Evolutionary conservation across 2,113 vertebrate genomes (phyloP), one percentile per base, ranked within the genome.

Genomic region (Rhabdomys dilectus): DNA sequence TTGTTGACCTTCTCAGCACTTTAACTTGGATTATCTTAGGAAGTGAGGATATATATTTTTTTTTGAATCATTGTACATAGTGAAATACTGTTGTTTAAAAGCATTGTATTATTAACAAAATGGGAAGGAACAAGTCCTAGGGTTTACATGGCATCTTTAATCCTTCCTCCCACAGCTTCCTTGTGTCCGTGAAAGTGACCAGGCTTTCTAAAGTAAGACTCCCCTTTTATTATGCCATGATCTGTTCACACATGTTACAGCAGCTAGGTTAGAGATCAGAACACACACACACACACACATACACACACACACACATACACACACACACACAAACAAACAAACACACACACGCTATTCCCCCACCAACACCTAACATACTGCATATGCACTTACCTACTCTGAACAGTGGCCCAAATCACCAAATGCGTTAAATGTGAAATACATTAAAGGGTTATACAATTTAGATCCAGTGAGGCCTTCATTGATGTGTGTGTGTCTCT

Each of bases 1-100:
- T 64, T 31, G 70, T 58, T 85, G 64, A 86, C n/a, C 42, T 62
- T 70, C 31, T 76, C 60, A 48, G 78, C 70, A 72, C 75, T 94
- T 95, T 80, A 58, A 1, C 72, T 77, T 76, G 80, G 73, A 73
- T 87, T 85, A 94, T 88, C 75, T 80, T 51, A 78, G 87, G 70
- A 93, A 93, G 94, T 81, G 24, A n/a, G 45, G 24, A n/a, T 48
- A 53, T 76, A 39, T 51, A 11, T 51, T 81, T 92, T n/a, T 13
- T 39, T 72, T 56, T 24, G 76, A 92, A 62, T 89, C 22, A 51
- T 1, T 9, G n/a, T 13, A 84, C 42, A 77, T 73, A 16, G 19
- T 26, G 58, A 87, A 88, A 93, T 29, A 51, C 4, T 51, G 84
- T 16, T 26, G 17, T 58, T 56, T 84, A 58, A 91, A 84, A 86